These are phyloP conservation scores for Chlamydotis undulata DNA, from an alignment of 2,113 vertebrate species.

Conservation along the genomic window DNA sequence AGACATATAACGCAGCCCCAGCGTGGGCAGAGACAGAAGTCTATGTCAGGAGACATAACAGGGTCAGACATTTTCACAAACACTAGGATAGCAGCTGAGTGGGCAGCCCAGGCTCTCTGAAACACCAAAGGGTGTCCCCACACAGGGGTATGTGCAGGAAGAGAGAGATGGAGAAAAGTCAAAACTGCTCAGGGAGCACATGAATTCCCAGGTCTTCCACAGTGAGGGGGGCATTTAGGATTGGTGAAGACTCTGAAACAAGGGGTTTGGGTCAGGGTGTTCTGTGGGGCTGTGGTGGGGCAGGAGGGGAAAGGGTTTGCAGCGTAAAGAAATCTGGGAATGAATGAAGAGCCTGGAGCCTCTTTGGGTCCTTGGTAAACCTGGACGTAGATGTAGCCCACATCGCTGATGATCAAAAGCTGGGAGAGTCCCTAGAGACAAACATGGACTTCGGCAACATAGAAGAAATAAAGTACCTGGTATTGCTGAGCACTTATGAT, in stretches of 20 bases:
- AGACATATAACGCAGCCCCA: no score
- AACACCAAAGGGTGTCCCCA: neutral
- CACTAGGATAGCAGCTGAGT: neutral
- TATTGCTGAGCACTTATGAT: neutral
- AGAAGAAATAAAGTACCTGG: neutral
- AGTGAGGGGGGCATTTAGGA: neutral
- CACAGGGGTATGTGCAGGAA: neutral
- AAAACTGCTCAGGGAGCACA: neutral
- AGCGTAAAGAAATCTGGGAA: neutral
- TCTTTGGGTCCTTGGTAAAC: neutral
- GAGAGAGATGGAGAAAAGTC: neutral
- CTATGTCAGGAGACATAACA: accelerated
- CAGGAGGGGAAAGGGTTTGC: neutral
- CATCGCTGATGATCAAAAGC: neutral
- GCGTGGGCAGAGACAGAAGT: neutral
- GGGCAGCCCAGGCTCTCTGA: neutral
- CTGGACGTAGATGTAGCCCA: neutral
- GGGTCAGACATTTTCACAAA: neutral
- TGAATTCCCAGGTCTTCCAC: neutral
- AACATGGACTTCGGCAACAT: neutral
- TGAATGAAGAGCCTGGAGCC: neutral
- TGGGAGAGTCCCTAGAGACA: neutral
- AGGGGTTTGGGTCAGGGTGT: neutral
- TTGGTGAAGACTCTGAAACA: neutral
- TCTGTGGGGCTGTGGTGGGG: neutral